Evolutionary conservation across 2,113 vertebrate genomes (phyloP), one percentile per base, ranked within the genome.

Genomic region (Haliaeetus leucogaster): DNA sequence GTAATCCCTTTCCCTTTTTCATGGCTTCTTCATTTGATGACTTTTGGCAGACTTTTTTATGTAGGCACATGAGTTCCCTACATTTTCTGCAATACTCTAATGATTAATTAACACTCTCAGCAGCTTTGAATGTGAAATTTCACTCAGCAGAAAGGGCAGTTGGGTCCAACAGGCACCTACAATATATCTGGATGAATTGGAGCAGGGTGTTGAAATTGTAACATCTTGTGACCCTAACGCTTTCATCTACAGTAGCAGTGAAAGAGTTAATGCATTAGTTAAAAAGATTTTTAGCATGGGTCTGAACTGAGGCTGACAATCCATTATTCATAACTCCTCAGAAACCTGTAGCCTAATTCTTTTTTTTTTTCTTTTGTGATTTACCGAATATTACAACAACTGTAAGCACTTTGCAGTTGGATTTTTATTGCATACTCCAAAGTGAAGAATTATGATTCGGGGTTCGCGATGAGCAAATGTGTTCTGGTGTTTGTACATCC

Each of bases 211-310:
- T 82, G 89, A 58, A 82, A 62, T 13, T 58, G 45, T 86, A 88
- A 92, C 85, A 92, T 90, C 63, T 61, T 38, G 42, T 97, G 93
- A 95, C 92, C 97, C n/a, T 26, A 29, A 13, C 0, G 71, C 96
- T 96, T 97, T 97, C 86, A 94, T 95, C 96, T 97, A 55, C 55
- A 55, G 79, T 48, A 76, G 76, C 74, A 92, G 38, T 38, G 88
- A 94, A 96, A 90, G 90, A 93, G 92, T 94, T 95, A 96, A 97
- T 83, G 90, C 95, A 95, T 90, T 97, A 96, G 92, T 92, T 93
- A 78, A 80, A 83, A 74, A 90, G 76, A 94, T 77, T 93, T 94
- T 97, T 94, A 90, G 53, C 59, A 14, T 34, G 34, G 47, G 50
- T 65, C 71, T 96, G 95, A 94, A 65, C 92, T 66, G 71, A 58